Percentiles rank a stretch among this genome's conserved stretches.
These are phyloP conservation scores for Triplophysa bombifrons DNA, from an alignment of 2,797 vertebrate genomes.

Conservation along the genomic window DNA sequence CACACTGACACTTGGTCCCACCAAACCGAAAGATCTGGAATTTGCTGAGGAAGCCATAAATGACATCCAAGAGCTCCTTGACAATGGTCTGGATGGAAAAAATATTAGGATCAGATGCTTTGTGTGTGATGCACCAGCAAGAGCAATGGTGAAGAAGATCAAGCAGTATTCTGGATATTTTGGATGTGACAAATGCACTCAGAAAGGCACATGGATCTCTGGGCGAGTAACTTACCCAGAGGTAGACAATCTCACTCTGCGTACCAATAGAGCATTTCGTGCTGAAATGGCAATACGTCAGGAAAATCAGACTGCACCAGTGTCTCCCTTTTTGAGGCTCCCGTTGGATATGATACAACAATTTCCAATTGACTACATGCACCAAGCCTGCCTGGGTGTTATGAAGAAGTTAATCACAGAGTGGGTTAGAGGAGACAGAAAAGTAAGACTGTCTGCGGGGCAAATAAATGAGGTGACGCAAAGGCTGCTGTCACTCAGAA, in stretches of 20 bases:
- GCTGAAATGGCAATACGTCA: not conserved
- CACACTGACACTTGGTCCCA: not conserved
- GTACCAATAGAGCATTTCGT: not conserved
- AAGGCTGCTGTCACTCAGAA: not conserved
- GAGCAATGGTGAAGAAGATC: slow-evolving; percentile 6
- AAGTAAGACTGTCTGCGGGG: not conserved
- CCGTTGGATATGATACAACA: not conserved
- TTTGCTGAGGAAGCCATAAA: not conserved
- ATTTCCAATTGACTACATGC: not conserved
- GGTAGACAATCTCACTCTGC: not conserved
- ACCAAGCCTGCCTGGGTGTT: too few relatives aligned
- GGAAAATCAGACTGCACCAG: not conserved
- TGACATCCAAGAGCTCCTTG: not conserved
- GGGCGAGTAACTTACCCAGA: not conserved
- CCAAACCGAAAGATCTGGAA: not conserved
- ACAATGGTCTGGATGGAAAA: slow-evolving; percentile 11
- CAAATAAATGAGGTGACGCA: not conserved
- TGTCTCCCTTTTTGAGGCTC: not conserved
- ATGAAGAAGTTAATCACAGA: not conserved
- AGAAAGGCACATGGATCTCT: not conserved
- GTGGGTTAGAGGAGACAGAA: slow-evolving; percentile 2
- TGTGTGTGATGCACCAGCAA: slow-evolving; percentile 9
- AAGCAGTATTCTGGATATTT: not conserved
- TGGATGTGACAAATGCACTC: not conserved
- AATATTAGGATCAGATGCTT: not conserved